Evolutionary conservation across 2,797 vertebrate species (phyloP).

Genomic region (Enteromius paludinosus): DNA sequence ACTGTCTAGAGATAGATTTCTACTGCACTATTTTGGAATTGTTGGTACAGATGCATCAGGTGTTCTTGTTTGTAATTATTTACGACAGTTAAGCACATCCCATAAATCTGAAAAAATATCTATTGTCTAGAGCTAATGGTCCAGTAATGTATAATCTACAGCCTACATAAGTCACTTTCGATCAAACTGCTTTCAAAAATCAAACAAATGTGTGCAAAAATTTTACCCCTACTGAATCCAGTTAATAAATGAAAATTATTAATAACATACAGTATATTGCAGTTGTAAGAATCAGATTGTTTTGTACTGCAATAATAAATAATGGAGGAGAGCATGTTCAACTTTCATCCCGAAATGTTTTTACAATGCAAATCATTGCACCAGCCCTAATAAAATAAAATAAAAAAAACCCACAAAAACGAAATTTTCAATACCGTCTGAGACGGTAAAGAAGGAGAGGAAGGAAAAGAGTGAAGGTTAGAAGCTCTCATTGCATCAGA

Average conservation of each 20-base stretch:
- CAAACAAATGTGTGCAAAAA: not conserved
- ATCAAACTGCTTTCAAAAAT: not conserved
- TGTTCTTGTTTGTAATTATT: not conserved
- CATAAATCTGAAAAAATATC: not conserved
- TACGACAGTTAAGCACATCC: not conserved
- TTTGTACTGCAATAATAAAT: not conserved
- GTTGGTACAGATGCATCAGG: not conserved
- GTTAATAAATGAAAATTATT: not conserved
- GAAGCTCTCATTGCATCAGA: constrained; percentile 28
- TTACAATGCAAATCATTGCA: not conserved
- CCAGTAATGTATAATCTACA: not conserved
- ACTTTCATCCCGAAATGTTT: not conserved
- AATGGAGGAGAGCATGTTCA: not conserved
- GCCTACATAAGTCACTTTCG: not conserved
- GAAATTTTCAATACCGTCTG: too few relatives aligned
- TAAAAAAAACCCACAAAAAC: too few relatives aligned
- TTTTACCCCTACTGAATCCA: not conserved
- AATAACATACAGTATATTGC: not conserved
- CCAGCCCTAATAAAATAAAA: too few relatives aligned
- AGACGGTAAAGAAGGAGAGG: constrained; percentile 16
- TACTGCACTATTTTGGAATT: not conserved
- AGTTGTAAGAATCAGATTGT: not conserved
- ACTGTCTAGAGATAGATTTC: not conserved
- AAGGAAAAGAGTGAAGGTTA: not conserved
- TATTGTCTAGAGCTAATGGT: not conserved